Evolutionary conservation across 2,888 invertebrate genomes (phyloP), one percentile per base, ranked within the genome.

Genomic region (Trilocha varians): DNA sequence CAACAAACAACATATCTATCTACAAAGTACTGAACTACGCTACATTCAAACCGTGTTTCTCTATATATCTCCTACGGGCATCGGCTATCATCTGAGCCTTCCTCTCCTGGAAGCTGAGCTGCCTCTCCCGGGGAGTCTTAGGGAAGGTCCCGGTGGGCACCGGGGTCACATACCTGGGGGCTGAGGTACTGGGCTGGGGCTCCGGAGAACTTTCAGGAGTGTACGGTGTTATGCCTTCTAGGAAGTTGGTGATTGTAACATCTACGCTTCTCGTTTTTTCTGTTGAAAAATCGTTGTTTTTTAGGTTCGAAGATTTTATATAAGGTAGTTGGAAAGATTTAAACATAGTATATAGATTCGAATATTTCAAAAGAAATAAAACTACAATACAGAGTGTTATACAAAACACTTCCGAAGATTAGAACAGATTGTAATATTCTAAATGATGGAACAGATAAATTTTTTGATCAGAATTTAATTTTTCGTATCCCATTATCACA

Each of bases 1-100:
- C 16, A 34, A n/a, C 36, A 36, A 59, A 53, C 60, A 59, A 55
- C 59, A 45, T 45, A 59, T 55, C 44, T 49, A 52, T 46, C 47
- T 16, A 32, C 16, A 25, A 34, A 46, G 36, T 32, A 36, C n/a
- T 38, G 36, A 38, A 9, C 40, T 67, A 33, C 2, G 70, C 65
- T 2, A 73, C 43, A 35, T 75, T 70, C 37, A 91, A 79, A 33
- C 89, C 89, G 63, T 94, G 91, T 70, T 93, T 95, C 69, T 92
- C 90, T 49, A 94, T 90, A 67, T 95, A 96, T 64, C 90, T 88
- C 70, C 88, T 87, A 47, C 94, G 84, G 2, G 95, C 94, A 50
- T 90, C 91, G 13, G 91, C 91, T 47, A 95, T 90, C 85, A 96
- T 90, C 59, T 90, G 89, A 39, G 90, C 87, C 71, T 95, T 96